Evolutionary conservation across 2,797 vertebrate species (phyloP), one percentile per base, ranked within the genome.

Genomic region (Coendou prehensilis): DNA sequence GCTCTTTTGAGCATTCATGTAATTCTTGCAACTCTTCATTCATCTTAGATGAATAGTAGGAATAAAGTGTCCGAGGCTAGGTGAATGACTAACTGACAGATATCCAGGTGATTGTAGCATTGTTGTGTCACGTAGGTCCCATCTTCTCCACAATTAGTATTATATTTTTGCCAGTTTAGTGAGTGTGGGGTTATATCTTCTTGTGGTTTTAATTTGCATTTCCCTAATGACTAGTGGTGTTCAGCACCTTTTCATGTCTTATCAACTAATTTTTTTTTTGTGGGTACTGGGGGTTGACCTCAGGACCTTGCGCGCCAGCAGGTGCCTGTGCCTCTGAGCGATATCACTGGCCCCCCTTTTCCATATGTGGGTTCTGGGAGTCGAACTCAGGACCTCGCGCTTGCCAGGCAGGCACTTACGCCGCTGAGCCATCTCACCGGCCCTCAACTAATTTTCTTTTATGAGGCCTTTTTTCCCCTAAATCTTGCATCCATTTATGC

Each of bases 101-200:
- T 41, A 50, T 87, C 45, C 7, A 2, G 18, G 22, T 22, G 18
- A 18, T 10, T 5, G 4, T 8, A 30, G 30, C 50, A 2, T 79
- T 73, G 26, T 54, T 0, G 26, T 9, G 37, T 33, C 26, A 7
- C 3, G 5, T 45, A 14, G 18, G 11, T 28, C 45, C 10, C 30
- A 0, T 20, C 6, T 33, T 30, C 41, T 50, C 61, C 56, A 13
- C 30, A 0, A 6, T 5, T 9, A 30, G 4, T 8, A 0, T 75
- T 41, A 14, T 8, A 1, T 23, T 63, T 71, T 30, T 64, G 11
- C 30, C 8, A 0, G 15, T 6, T 26, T 14, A 2, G 2, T 47
- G 73, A 71, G 9, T 23, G 17, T 23, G 0, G 37, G 7, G n/a
- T 56, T 57, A 18, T 20, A 22, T 14, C 33, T 22, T 45, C 15